Base-by-base conservation (phyloP, 1,140 invertebrate species). In the Schlechtendalia chinensis region DNA sequence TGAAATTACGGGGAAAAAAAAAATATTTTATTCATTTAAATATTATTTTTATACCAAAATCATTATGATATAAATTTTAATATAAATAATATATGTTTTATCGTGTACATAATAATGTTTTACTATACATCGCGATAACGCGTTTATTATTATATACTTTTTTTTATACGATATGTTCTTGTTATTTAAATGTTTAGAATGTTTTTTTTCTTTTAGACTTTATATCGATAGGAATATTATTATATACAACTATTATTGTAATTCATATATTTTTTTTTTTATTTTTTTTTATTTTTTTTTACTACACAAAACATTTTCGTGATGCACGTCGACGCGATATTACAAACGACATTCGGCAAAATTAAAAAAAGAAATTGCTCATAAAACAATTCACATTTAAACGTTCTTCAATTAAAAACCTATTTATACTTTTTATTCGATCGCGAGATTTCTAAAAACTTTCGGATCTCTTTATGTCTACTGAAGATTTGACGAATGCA, bases 171-270 rank as follows among this genome's bases (percentile, higher is more conserved):
- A 79, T 39, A 39, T 79, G 75, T 79, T 79, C 75, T 79, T 79
- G 75, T 79, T 79, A 79, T 79, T 79, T 79, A 79, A 79, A 79
- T 79, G 75, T 79, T 79, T 79, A 79, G 75, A 79, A 79, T 79
- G 75, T 79, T 79, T 79, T 79, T 79, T 39, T 79, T 79, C 75
- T 79, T 79, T 79, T 79, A 79, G 75, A 79, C 75, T 79, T 79
- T 79, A 79, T 79, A 50, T 12, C 5, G 47, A 50, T 61, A 79
- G 75, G 65, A 32, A 75, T 53, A 39, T n/a, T n/a, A n/a, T n/a
- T n/a, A n/a, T n/a, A n/a, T 58, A 56, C 39, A 58, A 75, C 58
- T 75, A 58, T 58, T 75, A 75, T 75, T 79, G 61, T 47, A 59
- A 77, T 77, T 77, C n/a, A n/a, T n/a, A n/a, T n/a, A n/a, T 63